These are phyloP conservation scores for Atrina japonica DNA, from an alignment of 2,888 invertebrate species.

Conservation along the genomic window DNA sequence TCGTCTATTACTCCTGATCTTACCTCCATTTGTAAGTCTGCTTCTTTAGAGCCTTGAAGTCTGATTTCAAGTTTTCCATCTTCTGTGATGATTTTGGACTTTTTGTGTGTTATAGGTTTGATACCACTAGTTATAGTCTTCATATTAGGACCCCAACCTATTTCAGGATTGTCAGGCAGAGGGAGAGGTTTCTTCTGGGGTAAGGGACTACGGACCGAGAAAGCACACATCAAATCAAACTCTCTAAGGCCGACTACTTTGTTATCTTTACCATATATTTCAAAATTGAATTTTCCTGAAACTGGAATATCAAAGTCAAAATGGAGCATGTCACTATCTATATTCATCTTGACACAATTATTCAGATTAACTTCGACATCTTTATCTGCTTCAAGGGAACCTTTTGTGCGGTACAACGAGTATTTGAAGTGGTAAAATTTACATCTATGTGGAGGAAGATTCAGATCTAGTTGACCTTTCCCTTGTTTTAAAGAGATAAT, in stretches of 20 bases:
- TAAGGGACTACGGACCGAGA: constrained; percentile 63
- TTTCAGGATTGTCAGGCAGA: constrained; percentile 68
- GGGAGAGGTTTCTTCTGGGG: constrained; percentile 58
- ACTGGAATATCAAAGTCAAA: constrained; percentile 37
- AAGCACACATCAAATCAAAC: constrained; percentile 71
- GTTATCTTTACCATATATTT: constrained; percentile 67
- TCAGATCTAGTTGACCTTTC: constrained; percentile 60
- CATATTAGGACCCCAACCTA: constrained; percentile 72
- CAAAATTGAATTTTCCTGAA: constrained; percentile 64
- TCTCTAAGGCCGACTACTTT: constrained; percentile 53
- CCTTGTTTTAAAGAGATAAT: constrained; percentile 60
- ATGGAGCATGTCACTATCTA: constrained; percentile 5
- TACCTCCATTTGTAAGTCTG: constrained; percentile 61
- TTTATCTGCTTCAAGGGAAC: constrained; percentile 15
- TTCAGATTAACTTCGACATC: constrained; percentile 28
- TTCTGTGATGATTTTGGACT: constrained; percentile 60
- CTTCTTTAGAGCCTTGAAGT: constrained; percentile 55
- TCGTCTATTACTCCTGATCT: constrained; percentile 61
- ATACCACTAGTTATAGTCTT: constrained; percentile 62
- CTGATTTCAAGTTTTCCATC: constrained; percentile 67
- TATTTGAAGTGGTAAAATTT: constrained; percentile 62
- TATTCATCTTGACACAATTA: constrained; percentile 33
- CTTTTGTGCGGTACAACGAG: constrained; percentile 34
- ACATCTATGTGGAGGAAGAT: constrained; percentile 50
- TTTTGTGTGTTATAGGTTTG: constrained; percentile 61